These are phyloP conservation scores for Lacerta viridis DNA, from an alignment of 2,797 vertebrate species.

Conservation along the genomic window DNA sequence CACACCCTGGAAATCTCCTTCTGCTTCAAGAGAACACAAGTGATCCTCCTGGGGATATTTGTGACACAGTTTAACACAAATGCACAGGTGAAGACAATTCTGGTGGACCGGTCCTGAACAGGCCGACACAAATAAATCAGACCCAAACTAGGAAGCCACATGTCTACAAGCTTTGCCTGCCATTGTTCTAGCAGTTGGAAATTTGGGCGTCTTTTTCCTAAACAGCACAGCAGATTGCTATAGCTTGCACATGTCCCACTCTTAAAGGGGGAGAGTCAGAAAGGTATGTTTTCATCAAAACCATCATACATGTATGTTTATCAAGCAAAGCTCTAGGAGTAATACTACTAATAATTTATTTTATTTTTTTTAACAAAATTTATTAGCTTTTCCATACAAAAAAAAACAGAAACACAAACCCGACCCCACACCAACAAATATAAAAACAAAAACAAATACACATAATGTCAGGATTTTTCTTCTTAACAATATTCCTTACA, in stretches of 20 bases:
- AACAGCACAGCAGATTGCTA: not conserved
- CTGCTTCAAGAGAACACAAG: too few relatives aligned
- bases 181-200: not conserved
- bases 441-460: too few relatives aligned
- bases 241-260: not conserved
- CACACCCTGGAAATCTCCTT: not conserved
- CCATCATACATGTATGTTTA: too few relatives aligned
- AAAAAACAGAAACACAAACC: too few relatives aligned
- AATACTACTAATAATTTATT: too few relatives aligned
- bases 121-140: not conserved
- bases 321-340: not conserved
- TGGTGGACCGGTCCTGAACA: not conserved
- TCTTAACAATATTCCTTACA: too few relatives aligned
- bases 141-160: not conserved
- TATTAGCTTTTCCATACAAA: too few relatives aligned
- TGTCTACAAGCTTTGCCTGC: not conserved
- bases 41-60: not conserved
- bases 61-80: not conserved
- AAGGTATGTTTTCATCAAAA: not conserved
- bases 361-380: too few relatives aligned
- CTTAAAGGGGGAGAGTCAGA: too few relatives aligned
- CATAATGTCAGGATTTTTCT: too few relatives aligned
- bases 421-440: too few relatives aligned
- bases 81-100: too few relatives aligned
- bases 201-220: not conserved